Evolutionary conservation across 2,888 invertebrate genomes (phyloP).

Genomic region (Tipula lateralis): DNA sequence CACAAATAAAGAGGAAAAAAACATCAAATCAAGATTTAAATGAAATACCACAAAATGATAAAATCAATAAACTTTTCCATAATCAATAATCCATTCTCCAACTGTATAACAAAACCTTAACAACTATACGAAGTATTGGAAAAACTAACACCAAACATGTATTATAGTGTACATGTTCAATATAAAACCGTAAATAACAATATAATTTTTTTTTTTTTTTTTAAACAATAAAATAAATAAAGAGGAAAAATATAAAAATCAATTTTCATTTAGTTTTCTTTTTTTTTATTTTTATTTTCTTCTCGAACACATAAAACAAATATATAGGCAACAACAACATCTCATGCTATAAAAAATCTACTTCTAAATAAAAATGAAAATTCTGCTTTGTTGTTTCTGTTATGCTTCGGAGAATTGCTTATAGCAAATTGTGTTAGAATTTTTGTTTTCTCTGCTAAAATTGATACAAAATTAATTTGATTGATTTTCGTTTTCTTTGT

Average conservation of each 20-base stretch:
- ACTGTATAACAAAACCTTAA: background rate
- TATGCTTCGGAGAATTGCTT: background rate
- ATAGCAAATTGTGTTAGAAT: slow-evolving; percentile 19
- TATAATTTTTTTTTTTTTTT: background rate
- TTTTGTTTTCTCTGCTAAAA: background rate
- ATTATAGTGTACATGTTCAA: background rate
- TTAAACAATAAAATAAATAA: slow-evolving; percentile 3
- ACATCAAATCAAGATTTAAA: slow-evolving; percentile 19
- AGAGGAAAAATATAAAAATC: slow-evolving; percentile 12
- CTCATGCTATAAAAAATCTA: background rate
- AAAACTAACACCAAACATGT: background rate
- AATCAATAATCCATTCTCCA: background rate
- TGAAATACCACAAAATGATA: background rate
- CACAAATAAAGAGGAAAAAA: background rate
- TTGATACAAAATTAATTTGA: slow-evolving; percentile 24
- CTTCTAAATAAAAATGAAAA: slow-evolving; percentile 6
- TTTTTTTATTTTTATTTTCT: background rate
- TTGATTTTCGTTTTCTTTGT: background rate
- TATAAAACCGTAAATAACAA: slow-evolving; percentile 6
- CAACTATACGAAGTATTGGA: background rate
- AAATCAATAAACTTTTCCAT: background rate
- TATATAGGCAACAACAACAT: background rate
- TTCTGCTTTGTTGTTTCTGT: background rate
- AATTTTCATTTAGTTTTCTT: background rate
- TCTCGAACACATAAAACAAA: background rate